Conservation (phyloP, 2,888 invertebrate species). For the Ischnus inquisitorius region DNA sequence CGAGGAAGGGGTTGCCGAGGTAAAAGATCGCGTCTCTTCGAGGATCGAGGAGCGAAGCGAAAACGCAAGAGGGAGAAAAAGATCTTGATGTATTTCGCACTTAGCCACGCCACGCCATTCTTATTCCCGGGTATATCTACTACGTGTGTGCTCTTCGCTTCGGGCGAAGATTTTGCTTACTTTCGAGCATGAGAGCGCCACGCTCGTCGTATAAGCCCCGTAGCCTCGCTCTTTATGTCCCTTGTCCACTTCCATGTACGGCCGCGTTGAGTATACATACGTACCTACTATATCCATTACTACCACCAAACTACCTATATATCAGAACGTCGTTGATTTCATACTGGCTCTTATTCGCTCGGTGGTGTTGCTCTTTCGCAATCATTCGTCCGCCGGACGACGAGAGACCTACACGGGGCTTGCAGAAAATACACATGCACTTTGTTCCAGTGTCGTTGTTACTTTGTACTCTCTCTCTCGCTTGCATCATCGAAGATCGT, state of each 20-base stretch:
- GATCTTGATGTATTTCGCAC: conserved; percentile 84
- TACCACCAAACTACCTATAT: conserved; percentile 5
- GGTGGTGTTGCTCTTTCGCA: conserved; percentile 32
- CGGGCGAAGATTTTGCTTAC: conserved; percentile 55
- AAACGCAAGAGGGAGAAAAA: conserved; percentile 69
- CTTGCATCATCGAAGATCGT: conserved; percentile 47
- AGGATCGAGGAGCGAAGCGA: conserved; percentile 60
- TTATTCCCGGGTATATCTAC: conserved; percentile 70
- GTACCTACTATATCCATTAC: conserved; percentile 18
- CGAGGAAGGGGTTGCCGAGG: conserved; percentile 53
- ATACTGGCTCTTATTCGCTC: conserved; percentile 44
- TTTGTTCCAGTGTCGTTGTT: conserved; percentile 24
- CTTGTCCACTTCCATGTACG: conserved; percentile 63
- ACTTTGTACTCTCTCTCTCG: neutral
- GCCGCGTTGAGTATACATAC: conserved; percentile 46
- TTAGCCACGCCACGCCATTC: conserved; percentile 78
- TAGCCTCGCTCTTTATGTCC: conserved; percentile 67
- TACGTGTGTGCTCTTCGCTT: conserved; percentile 68
- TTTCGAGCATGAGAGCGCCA: conserved; percentile 43
- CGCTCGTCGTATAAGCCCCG: conserved; percentile 52
- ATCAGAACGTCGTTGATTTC: conserved; percentile 44
- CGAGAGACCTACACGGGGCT: conserved; percentile 13
- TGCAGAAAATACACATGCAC: conserved; percentile 18
- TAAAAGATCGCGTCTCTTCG: conserved; percentile 67
- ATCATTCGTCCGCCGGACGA: conserved; percentile 38